These are phyloP conservation scores for Dasyornis broadbenti DNA, from an alignment of 2,113 vertebrate genomes.

Conservation along the genomic window DNA sequence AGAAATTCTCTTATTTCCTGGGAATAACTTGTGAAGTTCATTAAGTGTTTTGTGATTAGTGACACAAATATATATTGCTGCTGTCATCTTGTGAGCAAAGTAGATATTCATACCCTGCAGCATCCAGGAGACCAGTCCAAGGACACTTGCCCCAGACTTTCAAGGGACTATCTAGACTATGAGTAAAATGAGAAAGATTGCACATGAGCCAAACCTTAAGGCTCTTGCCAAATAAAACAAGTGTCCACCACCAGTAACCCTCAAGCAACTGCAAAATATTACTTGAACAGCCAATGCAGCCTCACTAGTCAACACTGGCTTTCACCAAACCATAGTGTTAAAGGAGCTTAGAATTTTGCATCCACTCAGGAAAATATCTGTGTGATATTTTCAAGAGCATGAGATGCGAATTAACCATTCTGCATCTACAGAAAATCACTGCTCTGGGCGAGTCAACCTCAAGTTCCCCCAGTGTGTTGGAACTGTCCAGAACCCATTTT, in stretches of 20 bases:
- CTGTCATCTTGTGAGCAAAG: not conserved
- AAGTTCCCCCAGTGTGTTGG: rapidly evolving
- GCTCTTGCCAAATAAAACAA: not conserved
- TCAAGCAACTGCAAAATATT: not conserved
- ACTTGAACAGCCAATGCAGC: not conserved
- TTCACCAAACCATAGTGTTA: not conserved
- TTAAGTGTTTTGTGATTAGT: not conserved
- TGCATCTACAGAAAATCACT: not conserved
- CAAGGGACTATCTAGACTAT: not conserved
- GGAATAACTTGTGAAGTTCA: not conserved
- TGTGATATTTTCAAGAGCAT: not conserved
- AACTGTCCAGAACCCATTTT: not conserved
- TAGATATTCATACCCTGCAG: not conserved
- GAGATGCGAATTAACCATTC: not conserved
- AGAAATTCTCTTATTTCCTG: not conserved
- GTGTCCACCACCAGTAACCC: not conserved
- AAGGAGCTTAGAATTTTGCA: not conserved
- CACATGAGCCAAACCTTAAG: not conserved
- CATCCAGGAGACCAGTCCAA: not conserved
- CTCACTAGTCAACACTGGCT: not conserved
- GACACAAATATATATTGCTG: not conserved
- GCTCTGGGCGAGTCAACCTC: not conserved
- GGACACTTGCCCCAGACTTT: not conserved
- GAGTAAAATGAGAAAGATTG: not conserved
- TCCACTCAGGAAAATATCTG: not conserved